Conservation (phyloP, 2,888 invertebrate genomes). For the Nymphalis urticae region DNA sequence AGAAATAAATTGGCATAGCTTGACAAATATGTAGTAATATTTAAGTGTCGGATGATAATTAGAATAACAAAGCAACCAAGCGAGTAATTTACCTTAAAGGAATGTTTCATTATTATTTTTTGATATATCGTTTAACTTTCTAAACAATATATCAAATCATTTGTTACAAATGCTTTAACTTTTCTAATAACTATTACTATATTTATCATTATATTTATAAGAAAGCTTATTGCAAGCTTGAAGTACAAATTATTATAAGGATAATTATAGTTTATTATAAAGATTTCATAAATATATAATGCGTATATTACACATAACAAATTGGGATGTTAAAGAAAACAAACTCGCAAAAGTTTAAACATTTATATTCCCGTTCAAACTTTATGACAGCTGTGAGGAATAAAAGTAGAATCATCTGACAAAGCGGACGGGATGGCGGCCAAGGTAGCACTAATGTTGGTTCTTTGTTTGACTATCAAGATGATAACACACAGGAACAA, state of each 20-base stretch:
- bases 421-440: constrained; percentile 50
- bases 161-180: background rate
- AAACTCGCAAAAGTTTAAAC: background rate
- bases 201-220: background rate
- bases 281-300: too few species aligned
- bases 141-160: background rate
- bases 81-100: background rate
- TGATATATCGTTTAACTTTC: constrained; percentile 8
- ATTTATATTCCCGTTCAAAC: constrained; percentile 2
- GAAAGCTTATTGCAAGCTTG: too few species aligned
- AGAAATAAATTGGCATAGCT: background rate
- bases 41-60: constrained; percentile 13
- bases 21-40: constrained; percentile 3
- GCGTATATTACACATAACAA: too few species aligned
- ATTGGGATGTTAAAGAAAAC: too few species aligned
- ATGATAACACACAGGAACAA: constrained; percentile 11
- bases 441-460: constrained; percentile 50
- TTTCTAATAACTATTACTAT: background rate
- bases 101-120: background rate
- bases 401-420: constrained; percentile 49
- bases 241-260: too few species aligned
- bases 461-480: constrained; percentile 52
- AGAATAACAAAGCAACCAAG: background rate
- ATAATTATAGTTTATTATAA: too few species aligned
- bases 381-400: constrained; percentile 18